These are phyloP conservation scores for Silurus meridionalis DNA, from an alignment of 2,113 vertebrate species.

Conservation along the genomic window DNA sequence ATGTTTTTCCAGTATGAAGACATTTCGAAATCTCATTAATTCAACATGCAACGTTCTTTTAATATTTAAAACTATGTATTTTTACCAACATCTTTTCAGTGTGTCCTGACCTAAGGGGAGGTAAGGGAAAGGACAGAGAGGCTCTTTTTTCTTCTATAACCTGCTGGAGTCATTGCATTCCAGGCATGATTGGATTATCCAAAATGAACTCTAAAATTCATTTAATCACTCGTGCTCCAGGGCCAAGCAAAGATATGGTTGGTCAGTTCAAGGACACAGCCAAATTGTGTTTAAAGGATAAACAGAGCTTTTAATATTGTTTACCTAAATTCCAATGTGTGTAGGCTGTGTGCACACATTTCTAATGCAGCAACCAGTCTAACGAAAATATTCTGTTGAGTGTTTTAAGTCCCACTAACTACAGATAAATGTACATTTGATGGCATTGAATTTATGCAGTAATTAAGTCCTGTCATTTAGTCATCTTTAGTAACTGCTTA, in stretches of 20 bases:
- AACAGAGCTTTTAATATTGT: neutral
- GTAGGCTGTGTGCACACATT: neutral
- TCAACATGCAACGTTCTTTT: neutral
- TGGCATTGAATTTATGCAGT: neutral
- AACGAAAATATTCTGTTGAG: neutral
- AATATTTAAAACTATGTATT: neutral
- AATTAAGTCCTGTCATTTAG: neutral
- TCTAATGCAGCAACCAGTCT: neutral
- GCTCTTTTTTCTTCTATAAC: constrained; percentile 13
- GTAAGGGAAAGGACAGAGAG: neutral
- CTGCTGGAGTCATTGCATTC: neutral
- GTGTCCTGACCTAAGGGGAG: neutral
- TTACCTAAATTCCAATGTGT: neutral
- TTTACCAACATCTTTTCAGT: neutral
- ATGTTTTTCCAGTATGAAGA: neutral
- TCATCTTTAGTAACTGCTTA: neutral
- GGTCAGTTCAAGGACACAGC: neutral
- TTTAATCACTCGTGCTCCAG: neutral
- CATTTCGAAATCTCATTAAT: neutral
- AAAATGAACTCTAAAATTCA: constrained; percentile 11
- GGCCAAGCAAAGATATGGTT: constrained; percentile 15
- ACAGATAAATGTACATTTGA: neutral
- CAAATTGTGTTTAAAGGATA: neutral
- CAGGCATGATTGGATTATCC: constrained; percentile 16
- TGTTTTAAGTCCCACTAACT: neutral